A percentile compares a stretch with the other conserved stretches of the same genome.
These are phyloP conservation scores for Enteromius thamalakanensis DNA, from an alignment of 2,797 vertebrate species.

Conservation along the genomic window DNA sequence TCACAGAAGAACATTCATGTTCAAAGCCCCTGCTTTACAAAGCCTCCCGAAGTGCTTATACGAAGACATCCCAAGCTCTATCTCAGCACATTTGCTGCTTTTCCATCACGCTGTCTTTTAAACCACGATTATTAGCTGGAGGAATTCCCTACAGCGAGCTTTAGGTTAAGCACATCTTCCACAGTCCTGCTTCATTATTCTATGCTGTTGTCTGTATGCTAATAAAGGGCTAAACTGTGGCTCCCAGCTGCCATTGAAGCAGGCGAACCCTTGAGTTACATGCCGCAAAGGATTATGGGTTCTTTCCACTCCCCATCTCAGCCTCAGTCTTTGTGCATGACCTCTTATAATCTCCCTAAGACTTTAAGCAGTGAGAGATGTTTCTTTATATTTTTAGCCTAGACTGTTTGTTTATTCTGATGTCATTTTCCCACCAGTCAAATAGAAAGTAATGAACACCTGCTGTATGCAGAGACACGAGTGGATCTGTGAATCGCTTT, in stretches of 20 bases:
- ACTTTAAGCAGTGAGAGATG: constrained; percentile 59
- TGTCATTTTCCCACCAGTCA: constrained; percentile 18
- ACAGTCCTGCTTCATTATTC: constrained; percentile 40
- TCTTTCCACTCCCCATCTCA: constrained; percentile 26
- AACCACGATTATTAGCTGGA: constrained; percentile 28
- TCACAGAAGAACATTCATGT: not conserved
- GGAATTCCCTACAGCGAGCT: constrained; percentile 29
- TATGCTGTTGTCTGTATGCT: constrained; percentile 43
- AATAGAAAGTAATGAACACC: not conserved
- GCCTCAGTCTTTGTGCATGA: constrained; percentile 52
- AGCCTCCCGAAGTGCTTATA: constrained; percentile 22
- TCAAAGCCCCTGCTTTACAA: constrained; percentile 14
- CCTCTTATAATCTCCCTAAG: constrained; percentile 61
- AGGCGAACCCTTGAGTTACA: constrained; percentile 46
- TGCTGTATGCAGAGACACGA: not conserved
- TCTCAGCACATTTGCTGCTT: constrained; percentile 54
- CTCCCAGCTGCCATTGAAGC: constrained; percentile 30
- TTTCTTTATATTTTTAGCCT: constrained; percentile 34
- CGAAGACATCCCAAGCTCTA: constrained; percentile 23
- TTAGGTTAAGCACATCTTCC: constrained; percentile 35
- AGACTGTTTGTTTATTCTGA: constrained; percentile 44
- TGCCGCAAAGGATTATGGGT: constrained; percentile 55
- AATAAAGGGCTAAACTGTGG: constrained; percentile 51
- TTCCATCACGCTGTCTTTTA: constrained; percentile 29
- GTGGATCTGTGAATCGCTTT: not conserved